A percentile compares a stretch with the other conserved stretches of the same genome.
Conservation (phyloP, 2,888 invertebrate genomes). For the Rhamnusium bicolor region DNA sequence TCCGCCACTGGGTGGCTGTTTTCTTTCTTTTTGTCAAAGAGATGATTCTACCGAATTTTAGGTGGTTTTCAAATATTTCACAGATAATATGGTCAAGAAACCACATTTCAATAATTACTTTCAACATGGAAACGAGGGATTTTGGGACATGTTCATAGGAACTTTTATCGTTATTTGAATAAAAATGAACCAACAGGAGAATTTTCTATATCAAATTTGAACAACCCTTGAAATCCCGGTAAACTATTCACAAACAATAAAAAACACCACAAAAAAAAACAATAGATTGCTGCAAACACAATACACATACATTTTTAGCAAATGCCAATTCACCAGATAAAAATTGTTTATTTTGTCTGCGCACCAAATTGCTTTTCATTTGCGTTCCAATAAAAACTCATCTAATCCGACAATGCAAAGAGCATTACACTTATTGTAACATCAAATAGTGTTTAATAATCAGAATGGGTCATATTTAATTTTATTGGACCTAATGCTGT, state of each 20-base stretch:
- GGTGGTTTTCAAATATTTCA: too few species aligned
- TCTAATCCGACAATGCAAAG: slow-evolving; percentile 21
- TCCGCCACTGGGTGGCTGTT: too few species aligned
- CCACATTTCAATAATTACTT: too few species aligned
- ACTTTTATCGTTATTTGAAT: too few species aligned
- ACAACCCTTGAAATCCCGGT: too few species aligned
- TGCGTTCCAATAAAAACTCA: slow-evolving; percentile 23
- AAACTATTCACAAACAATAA: neutral
- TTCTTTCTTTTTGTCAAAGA: too few species aligned
- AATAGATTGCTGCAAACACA: neutral
- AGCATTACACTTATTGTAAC: slow-evolving; percentile 21
- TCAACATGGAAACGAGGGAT: too few species aligned
- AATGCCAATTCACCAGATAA: neutral
- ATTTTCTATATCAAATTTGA: too few species aligned
- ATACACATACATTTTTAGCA: neutral
- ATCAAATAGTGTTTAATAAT: slow-evolving; percentile 32
- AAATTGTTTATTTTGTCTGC: neutral
- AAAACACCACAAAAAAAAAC: neutral
- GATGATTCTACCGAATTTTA: too few species aligned
- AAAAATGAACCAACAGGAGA: too few species aligned
- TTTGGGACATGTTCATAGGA: too few species aligned
- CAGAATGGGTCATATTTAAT: slow-evolving; percentile 27
- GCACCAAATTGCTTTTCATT: slow-evolving; percentile 26
- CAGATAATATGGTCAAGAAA: too few species aligned
- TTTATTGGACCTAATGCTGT: slow-evolving; percentile 33